These are phyloP conservation scores for Aselliscus stoliczkanus DNA, from an alignment of 2,797 vertebrate genomes.

Conservation along the genomic window DNA sequence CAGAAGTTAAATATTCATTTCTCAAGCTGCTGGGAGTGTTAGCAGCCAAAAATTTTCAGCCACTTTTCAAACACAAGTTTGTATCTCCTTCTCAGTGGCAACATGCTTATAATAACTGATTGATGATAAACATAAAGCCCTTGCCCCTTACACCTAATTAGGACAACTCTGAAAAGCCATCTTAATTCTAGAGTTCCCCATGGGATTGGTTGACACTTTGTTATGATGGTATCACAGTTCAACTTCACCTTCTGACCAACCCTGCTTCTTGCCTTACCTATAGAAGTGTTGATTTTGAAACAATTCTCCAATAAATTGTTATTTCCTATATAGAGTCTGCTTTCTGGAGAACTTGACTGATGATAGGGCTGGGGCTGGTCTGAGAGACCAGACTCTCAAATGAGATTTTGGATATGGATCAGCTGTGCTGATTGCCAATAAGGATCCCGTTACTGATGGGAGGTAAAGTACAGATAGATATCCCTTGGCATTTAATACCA, in stretches of 20 bases:
- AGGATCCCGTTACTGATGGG: not conserved
- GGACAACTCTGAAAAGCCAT: not conserved
- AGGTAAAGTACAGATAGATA: not conserved
- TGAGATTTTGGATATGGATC: not conserved
- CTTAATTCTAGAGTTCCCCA: not conserved
- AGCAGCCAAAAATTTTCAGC: not conserved
- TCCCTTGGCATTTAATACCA: not conserved
- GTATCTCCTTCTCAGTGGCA: not conserved
- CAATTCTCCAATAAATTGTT: not conserved
- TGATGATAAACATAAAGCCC: not conserved
- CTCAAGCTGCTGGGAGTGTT: not conserved
- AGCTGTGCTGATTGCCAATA: not conserved
- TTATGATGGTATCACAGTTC: not conserved
- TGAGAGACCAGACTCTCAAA: not conserved
- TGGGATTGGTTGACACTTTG: not conserved
- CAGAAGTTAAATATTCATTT: not conserved
- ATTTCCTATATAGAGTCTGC: not conserved
- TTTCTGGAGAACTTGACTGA: not conserved
- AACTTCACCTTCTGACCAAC: not conserved
- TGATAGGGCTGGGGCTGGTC: not conserved
- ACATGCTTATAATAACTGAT: not conserved
- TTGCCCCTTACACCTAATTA: not conserved
- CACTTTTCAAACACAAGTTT: not conserved
- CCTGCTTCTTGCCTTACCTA: not conserved
- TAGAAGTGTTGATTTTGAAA: not conserved